Evolutionary conservation across 2,113 vertebrate species (phyloP).

Genomic region (Psephotus haematonotus): DNA sequence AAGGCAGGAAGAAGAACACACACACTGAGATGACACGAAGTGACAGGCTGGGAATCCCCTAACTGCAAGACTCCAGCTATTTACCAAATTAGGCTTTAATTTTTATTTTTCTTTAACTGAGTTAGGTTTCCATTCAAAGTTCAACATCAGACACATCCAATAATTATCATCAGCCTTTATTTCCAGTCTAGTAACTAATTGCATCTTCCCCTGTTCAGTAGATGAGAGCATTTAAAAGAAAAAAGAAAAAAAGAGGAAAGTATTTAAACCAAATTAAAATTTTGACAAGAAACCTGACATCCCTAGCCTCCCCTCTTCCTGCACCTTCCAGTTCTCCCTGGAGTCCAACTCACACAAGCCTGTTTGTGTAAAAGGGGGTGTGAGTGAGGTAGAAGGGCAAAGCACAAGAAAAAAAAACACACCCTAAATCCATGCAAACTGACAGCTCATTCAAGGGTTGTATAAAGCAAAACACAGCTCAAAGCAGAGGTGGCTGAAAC

Average conservation of each 20-base stretch:
- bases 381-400: neutral
- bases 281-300: neutral
- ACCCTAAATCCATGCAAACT: neutral
- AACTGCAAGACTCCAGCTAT: neutral
- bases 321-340: neutral
- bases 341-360: neutral
- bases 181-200: neutral
- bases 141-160: neutral
- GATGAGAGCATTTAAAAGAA: neutral
- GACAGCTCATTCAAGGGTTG: neutral
- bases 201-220: neutral
- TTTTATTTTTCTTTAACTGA: neutral
- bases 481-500: neutral
- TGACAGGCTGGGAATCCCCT: neutral
- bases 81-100: neutral
- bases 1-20: neutral
- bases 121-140: neutral
- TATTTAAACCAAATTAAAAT: neutral
- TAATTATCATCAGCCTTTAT: neutral
- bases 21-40: neutral
- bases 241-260: neutral
- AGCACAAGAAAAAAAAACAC: neutral
- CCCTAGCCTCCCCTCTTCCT: neutral
- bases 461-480: neutral
- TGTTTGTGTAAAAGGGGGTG: neutral